Percentiles rank a stretch among this genome's conserved stretches.
Conservation (phyloP, 2,113 vertebrate genomes). For the Genyomyrus donnyi region DNA sequence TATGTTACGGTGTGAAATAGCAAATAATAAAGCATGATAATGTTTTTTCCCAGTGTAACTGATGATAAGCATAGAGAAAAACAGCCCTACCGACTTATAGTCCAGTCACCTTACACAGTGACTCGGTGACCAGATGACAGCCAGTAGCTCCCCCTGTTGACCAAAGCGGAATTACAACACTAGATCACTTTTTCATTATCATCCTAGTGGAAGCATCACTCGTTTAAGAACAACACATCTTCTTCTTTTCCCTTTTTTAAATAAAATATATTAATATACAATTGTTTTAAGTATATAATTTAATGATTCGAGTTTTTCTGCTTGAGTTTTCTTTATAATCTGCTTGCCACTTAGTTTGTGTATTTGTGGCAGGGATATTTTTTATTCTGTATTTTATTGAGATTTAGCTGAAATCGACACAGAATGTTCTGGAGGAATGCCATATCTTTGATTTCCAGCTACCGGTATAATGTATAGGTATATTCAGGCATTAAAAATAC, state of each 20-base stretch:
- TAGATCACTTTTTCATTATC: neutral
- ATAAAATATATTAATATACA: neutral
- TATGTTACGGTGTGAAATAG: neutral
- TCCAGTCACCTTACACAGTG: neutral
- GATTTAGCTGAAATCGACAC: neutral
- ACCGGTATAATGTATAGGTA: neutral
- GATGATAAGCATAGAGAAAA: neutral
- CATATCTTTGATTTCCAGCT: neutral
- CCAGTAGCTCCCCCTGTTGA: constrained; percentile 80
- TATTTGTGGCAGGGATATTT: neutral
- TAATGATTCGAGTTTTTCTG: neutral
- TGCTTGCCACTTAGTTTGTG: neutral
- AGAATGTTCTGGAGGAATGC: neutral
- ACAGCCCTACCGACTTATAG: neutral
- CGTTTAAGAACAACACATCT: neutral
- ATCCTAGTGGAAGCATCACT: neutral
- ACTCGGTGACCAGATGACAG: constrained; percentile 59
- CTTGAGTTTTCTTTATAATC: neutral
- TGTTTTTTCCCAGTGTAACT: neutral
- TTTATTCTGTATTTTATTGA: neutral
- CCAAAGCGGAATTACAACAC: constrained; percentile 55
- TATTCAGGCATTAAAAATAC: neutral
- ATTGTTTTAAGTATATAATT: neutral
- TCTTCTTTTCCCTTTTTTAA: neutral
- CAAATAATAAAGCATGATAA: neutral